phyloP scores from a whole-genome alignment of 1,140 invertebrate species.

The Gyrodactylus salaris region DNA sequence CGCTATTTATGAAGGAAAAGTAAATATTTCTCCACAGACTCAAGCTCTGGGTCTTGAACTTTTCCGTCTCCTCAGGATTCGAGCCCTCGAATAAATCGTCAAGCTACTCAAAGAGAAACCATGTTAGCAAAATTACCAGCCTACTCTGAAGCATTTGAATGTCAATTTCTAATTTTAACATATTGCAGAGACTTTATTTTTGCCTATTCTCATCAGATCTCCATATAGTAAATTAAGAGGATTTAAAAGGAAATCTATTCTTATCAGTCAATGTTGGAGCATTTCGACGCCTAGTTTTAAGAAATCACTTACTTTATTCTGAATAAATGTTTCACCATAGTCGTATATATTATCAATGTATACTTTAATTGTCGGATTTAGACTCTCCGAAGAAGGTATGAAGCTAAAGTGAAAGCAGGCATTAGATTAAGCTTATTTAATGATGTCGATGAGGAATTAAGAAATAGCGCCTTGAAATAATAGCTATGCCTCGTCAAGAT shows the following conservation, averaged over 20 bases:
- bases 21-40: neutral
- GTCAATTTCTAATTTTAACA: too few species aligned
- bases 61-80: neutral
- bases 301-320: neutral
- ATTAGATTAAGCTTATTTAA: neutral
- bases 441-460: too few species aligned
- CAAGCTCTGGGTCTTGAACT: neutral
- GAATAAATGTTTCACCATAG: neutral
- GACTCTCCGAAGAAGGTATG: neutral
- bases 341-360: neutral
- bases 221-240: too few species aligned
- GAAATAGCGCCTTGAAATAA: too few species aligned
- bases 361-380: neutral
- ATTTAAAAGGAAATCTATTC: neutral
- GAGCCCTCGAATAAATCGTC: neutral
- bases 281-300: neutral
- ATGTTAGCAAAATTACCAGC: too few species aligned
- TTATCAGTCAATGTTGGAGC: neutral
- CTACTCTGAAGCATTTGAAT: too few species aligned
- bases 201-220: too few species aligned
- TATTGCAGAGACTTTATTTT: too few species aligned
- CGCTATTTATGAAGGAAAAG: neutral
- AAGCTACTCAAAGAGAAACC: too few species aligned
- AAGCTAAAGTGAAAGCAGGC: neutral
- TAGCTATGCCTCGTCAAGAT: too few species aligned